phyloP scores from a whole-genome alignment of 2,113 vertebrate species.

The Anseranas semipalmata region DNA sequence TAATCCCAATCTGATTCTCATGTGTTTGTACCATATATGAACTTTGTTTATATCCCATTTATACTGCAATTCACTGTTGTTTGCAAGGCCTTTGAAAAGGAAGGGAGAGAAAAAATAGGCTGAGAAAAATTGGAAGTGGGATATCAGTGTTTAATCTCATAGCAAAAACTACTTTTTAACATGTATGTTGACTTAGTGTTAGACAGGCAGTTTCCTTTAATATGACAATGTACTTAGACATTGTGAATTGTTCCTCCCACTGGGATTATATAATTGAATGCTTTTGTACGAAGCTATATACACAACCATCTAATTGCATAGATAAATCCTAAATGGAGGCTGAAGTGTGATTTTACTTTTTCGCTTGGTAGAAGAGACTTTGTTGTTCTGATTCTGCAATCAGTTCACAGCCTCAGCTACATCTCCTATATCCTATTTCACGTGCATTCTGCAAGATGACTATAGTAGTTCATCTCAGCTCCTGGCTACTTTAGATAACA shows the following conservation, averaged over 20 bases:
- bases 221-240: neutral
- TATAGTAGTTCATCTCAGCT: neutral
- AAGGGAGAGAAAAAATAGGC: neutral
- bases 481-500: neutral
- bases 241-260: neutral
- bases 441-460: neutral
- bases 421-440: neutral
- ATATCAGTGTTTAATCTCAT: neutral
- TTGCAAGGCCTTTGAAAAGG: neutral
- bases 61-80: neutral
- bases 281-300: neutral
- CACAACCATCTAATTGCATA: neutral
- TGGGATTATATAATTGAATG: slow-evolving; percentile 10
- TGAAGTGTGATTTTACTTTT: neutral
- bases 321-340: neutral
- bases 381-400: neutral
- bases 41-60: neutral
- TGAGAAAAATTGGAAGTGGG: neutral
- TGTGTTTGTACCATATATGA: neutral
- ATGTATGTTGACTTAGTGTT: neutral
- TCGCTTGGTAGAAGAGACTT: neutral
- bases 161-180: neutral
- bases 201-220: neutral
- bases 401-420: neutral
- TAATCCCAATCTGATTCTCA: neutral